These are phyloP conservation scores for Sanderia malayensis DNA, from an alignment of 30 jellyfish, hydroid and myxozoan species.

Conservation along the genomic window DNA sequence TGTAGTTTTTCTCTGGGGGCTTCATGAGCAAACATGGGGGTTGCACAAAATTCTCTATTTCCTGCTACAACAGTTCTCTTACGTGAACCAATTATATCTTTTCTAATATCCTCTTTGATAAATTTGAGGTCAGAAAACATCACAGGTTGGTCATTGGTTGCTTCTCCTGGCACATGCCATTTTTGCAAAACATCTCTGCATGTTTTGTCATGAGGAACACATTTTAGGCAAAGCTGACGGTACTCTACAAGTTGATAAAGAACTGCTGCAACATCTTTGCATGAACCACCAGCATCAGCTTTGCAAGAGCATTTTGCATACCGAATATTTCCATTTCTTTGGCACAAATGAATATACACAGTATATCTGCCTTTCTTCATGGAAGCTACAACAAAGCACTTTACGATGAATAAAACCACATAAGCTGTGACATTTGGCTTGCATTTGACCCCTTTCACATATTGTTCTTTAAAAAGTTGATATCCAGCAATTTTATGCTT, in stretches of 20 bases:
- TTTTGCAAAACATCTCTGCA: slow-evolving; percentile 27
- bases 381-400: slow-evolving; percentile 1
- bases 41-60: not conserved
- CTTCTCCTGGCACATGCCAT: slow-evolving; percentile 32
- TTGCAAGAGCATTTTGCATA: too few relatives aligned
- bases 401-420: too few relatives aligned
- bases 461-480: slow-evolving; percentile 9
- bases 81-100: not conserved
- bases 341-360: not conserved
- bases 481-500: slow-evolving; percentile 11
- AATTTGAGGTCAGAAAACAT: slow-evolving; percentile 4
- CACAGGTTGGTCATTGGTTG: not conserved
- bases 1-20: slow-evolving; percentile 11
- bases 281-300: too few relatives aligned
- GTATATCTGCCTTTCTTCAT: not conserved
- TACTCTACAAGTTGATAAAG: not conserved
- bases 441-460: too few relatives aligned
- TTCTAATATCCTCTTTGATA: not conserved
- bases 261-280: too few relatives aligned
- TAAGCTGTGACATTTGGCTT: too few relatives aligned
- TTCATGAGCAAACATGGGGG: slow-evolving; percentile 1
- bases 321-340: not conserved
- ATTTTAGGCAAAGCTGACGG: not conserved
- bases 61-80: slow-evolving; percentile 7
- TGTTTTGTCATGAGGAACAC: slow-evolving; percentile 34